Evolutionary conservation across 2,888 invertebrate genomes (phyloP).

Genomic region (Therioaphis trifolii): DNA sequence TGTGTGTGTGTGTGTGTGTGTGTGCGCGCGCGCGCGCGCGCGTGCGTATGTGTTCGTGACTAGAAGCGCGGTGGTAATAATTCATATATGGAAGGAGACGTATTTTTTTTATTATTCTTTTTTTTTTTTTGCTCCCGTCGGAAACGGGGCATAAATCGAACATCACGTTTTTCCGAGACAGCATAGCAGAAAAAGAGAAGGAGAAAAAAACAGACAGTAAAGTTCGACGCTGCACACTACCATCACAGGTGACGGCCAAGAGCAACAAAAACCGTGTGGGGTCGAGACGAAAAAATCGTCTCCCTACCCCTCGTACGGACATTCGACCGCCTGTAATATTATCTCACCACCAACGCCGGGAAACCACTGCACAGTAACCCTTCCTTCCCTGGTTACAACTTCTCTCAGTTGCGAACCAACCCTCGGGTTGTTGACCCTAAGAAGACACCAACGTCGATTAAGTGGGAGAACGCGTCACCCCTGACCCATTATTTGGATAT

Average conservation of each 20-base stretch:
- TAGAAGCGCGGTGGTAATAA: constrained; percentile 3
- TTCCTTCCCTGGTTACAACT: too few species aligned
- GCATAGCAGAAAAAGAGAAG: neutral
- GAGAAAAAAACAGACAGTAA: neutral
- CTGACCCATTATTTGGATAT: too few species aligned
- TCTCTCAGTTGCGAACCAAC: too few species aligned
- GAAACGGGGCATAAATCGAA: neutral
- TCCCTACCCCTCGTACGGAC: too few species aligned
- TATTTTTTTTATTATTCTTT: neutral
- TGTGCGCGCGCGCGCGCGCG: neutral
- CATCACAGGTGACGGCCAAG: neutral
- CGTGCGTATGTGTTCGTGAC: neutral
- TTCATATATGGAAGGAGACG: neutral
- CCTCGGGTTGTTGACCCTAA: too few species aligned
- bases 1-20: neutral
- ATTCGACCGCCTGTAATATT: too few species aligned
- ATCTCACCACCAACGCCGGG: too few species aligned
- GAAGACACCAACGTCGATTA: too few species aligned
- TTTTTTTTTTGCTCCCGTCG: neutral
- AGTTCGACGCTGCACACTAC: neutral
- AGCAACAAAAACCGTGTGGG: neutral
- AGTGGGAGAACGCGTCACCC: too few species aligned
- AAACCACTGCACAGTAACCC: too few species aligned
- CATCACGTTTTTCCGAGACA: neutral
- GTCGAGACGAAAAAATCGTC: neutral